phyloP scores from a whole-genome alignment of 2,113 vertebrate genomes.

The Triplophysa siluroides region DNA sequence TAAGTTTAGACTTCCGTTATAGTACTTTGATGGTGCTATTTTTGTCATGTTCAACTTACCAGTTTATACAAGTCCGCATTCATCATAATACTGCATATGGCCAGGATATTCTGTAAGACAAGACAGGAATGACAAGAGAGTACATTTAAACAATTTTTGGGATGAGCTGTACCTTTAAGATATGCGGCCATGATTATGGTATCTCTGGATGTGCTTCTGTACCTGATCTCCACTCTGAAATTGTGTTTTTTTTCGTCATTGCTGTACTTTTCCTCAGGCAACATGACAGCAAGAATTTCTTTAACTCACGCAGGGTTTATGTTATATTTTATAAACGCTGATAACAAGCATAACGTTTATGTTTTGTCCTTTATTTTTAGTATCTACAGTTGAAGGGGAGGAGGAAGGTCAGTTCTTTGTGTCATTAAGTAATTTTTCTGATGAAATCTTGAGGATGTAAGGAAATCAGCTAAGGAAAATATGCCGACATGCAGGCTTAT shows the following conservation, averaged over 20 bases:
- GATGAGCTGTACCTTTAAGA: too few species aligned
- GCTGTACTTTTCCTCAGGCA: constrained; percentile 17
- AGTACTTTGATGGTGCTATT: too few species aligned
- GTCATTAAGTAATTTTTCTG: constrained; percentile 21
- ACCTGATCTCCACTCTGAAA: constrained; percentile 2
- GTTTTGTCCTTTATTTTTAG: neutral
- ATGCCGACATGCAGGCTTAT: neutral
- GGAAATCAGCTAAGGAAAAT: neutral
- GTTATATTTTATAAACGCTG: neutral
- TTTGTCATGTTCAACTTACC: too few species aligned
- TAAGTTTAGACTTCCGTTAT: too few species aligned
- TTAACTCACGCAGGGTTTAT: neutral
- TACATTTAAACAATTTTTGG: too few species aligned
- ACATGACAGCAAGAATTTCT: constrained; percentile 22
- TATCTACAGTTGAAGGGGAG: neutral
- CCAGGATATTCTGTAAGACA: too few species aligned
- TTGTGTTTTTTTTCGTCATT: constrained; percentile 30
- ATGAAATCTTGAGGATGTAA: neutral
- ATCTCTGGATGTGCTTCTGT: too few species aligned
- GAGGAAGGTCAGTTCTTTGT: neutral
- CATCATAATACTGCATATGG: too few species aligned
- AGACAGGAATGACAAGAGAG: too few species aligned
- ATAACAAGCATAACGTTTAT: neutral
- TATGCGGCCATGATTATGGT: too few species aligned
- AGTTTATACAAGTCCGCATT: too few species aligned